A percentile compares a stretch with the other conserved stretches of the same genome.
Evolutionary conservation across 1,140 invertebrate genomes (phyloP).

Genomic region (Ganaspis sp.): DNA sequence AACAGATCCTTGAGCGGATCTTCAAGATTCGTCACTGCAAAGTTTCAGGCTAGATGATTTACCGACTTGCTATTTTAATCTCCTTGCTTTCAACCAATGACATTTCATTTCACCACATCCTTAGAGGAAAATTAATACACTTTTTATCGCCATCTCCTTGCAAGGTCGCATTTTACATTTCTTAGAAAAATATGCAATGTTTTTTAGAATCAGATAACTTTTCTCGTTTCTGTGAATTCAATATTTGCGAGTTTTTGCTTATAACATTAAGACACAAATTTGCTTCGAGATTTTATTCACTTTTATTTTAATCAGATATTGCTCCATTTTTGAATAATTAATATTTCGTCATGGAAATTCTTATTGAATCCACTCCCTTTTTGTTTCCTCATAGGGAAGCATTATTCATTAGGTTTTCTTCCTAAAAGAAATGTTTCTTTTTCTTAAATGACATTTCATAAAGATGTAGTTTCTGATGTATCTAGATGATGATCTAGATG

Average conservation of each 20-base stretch:
- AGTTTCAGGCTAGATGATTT: slow-evolving; percentile 17
- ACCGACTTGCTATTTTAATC: slow-evolving; percentile 14
- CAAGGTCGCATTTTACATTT: not conserved
- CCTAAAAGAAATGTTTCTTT: too few relatives aligned
- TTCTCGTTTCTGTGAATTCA: not conserved
- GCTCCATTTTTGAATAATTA: too few relatives aligned
- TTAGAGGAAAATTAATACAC: not conserved
- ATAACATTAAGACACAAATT: too few relatives aligned
- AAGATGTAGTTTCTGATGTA: too few relatives aligned
- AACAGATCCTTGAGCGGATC: slow-evolving; percentile 29
- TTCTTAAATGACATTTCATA: too few relatives aligned
- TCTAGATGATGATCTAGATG: too few relatives aligned
- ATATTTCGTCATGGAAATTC: too few relatives aligned
- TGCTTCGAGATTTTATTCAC: too few relatives aligned
- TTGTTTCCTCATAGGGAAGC: too few relatives aligned
- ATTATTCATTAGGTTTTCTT: too few relatives aligned
- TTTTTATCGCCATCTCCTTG: not conserved
- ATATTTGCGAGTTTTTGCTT: not conserved
- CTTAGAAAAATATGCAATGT: not conserved
- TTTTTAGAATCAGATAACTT: not conserved
- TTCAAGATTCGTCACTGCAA: slow-evolving; percentile 25
- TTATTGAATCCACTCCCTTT: too few relatives aligned
- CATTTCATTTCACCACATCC: slow-evolving; percentile 9
- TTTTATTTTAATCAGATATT: too few relatives aligned
- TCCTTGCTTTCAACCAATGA: not conserved